Evolutionary conservation across 1,140 invertebrate species (phyloP).

Genomic region (Drosophila mauritiana): DNA sequence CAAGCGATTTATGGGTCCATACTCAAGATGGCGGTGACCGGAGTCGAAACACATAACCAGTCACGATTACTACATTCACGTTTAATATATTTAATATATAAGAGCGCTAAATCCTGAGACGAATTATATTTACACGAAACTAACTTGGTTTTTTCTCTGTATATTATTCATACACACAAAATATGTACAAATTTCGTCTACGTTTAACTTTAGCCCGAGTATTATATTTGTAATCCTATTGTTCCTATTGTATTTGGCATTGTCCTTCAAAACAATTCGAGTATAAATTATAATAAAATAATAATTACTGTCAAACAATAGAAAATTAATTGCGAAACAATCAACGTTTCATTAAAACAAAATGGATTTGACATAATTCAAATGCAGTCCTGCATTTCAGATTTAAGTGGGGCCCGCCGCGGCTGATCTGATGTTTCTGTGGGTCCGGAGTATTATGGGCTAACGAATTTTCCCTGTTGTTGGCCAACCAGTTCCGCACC

Average conservation of each 20-base stretch:
- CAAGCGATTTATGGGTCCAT: slow-evolving; percentile 75
- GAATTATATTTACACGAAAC: no score
- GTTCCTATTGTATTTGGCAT: slow-evolving; percentile 20
- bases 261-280: slow-evolving; percentile 63
- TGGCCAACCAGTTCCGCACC: slow-evolving; percentile 19
- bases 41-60: no score
- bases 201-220: slow-evolving; percentile 7
- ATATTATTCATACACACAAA: no score
- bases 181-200: slow-evolving; percentile 1
- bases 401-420: slow-evolving; percentile 65
- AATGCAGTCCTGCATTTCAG: slow-evolving; percentile 80
- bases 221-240: slow-evolving; percentile 41
- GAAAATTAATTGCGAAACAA: slow-evolving; percentile 84
- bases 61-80: no score
- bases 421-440: slow-evolving; percentile 29
- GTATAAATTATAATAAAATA: slow-evolving; percentile 81
- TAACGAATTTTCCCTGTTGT: background rate
- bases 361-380: slow-evolving; percentile 84
- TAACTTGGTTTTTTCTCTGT: no score
- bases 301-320: slow-evolving; percentile 84
- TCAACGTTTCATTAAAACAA: slow-evolving; percentile 84
- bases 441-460: slow-evolving; percentile 1
- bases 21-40: slow-evolving; percentile 66
- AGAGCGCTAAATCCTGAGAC: no score
- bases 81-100: no score